These are phyloP conservation scores for Podiceps cristatus DNA, from an alignment of 2,113 vertebrate genomes.

Conservation along the genomic window DNA sequence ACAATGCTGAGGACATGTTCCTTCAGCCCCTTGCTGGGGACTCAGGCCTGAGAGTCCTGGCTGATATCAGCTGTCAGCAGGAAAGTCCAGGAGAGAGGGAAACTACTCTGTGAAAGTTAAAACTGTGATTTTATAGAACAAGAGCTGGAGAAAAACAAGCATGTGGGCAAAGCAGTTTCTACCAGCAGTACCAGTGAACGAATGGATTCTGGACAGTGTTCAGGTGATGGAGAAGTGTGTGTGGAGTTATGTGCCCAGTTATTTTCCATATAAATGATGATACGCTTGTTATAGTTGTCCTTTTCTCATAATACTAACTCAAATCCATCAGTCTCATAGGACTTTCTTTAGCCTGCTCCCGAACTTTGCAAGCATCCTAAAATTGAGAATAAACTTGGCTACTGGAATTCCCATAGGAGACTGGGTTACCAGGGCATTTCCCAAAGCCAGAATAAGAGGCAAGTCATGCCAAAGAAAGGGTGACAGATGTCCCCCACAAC, in stretches of 20 bases:
- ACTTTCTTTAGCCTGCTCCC: background rate
- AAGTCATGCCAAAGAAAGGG: background rate
- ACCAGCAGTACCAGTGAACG: background rate
- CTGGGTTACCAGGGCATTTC: background rate
- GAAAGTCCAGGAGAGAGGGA: background rate
- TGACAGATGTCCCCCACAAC: background rate
- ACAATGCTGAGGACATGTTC: accelerated
- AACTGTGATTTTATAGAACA: background rate
- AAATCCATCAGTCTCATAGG: background rate
- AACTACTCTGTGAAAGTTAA: background rate
- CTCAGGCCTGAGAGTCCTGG: background rate
- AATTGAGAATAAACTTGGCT: background rate
- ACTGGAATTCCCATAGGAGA: background rate
- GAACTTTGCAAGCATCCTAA: background rate
- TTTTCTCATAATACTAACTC: background rate
- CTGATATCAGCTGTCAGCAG: background rate
- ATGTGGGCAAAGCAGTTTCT: background rate
- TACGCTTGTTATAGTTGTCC: background rate
- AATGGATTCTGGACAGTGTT: background rate
- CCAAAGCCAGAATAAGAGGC: background rate
- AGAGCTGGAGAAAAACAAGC: background rate
- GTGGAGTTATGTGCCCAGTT: background rate
- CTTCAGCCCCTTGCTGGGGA: background rate
- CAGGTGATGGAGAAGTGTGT: accelerated
- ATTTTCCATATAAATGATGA: accelerated